Base-by-base conservation (phyloP, 35 echinoderm and acorn worm species). In the Heliocidaris erythrogramma region DNA sequence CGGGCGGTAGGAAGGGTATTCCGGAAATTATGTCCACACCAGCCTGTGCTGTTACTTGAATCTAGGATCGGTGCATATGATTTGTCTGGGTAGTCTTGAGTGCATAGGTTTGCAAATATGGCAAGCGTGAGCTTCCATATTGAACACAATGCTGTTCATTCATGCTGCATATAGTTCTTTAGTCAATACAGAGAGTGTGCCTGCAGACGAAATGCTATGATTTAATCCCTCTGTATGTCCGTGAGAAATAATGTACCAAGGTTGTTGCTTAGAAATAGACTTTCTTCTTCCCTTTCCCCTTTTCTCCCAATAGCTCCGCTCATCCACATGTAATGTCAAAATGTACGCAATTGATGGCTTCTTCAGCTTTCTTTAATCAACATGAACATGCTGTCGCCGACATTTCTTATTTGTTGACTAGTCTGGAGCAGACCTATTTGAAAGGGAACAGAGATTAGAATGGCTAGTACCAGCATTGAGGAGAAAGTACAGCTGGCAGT, bases 181-280 rank as follows among this genome's bases (percentile, higher is more conserved):
- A 78, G 65, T 78, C 65, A 78, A 78, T 78, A 78, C 65, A 78
- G 65, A 78, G 65, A 27, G 65, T 78, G 65, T 78, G 65, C 21
- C 21, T 78, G 24, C 65, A 78, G 65, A 78, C 27, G 65, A 27
- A 78, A 5, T 78, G 65, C 65, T 78, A 78, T 78, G 27, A 78
- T 78, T n/a, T 56, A 56, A 56, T 56, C 52, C 52, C 9, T 56
- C 13, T 1, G 52, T 13, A 56, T 56, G 52, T 78, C 65, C 65
- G 7, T 78, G 65, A 7, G 65, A 78, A 42, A 42, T 42, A 42
- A 78, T 78, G 65, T 78, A n/a, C 65, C 65, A 8, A 78, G 65
- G 21, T 78, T 78, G 65, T 78, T 78, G 65, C 65, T 78, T 78
- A 78, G 65, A 78, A 78, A 78, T 21, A 18, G 65, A 78, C 65